A percentile compares a stretch with the other conserved stretches of the same genome.
These are phyloP conservation scores for Drosophila longiperda DNA, from an alignment of 2,888 invertebrate species.

Conservation along the genomic window DNA sequence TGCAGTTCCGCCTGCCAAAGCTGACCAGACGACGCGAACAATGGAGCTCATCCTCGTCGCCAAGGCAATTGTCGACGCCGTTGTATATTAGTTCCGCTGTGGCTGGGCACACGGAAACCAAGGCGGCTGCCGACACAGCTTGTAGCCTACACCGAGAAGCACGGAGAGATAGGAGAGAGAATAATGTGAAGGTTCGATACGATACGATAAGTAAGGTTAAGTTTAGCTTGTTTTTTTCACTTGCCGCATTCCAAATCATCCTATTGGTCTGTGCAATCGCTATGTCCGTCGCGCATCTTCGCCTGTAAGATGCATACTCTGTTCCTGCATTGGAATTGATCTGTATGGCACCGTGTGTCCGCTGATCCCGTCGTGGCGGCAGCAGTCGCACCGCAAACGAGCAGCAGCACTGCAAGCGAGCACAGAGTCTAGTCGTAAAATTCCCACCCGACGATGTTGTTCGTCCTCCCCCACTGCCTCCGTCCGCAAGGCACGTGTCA, in stretches of 20 bases:
- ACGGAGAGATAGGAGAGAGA: background rate
- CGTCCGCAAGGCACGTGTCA: slow-evolving; percentile 26
- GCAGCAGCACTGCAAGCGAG: slow-evolving; percentile 54
- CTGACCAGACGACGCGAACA: slow-evolving; percentile 63
- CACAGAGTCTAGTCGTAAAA: slow-evolving; percentile 36
- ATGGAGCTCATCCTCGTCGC: slow-evolving; percentile 88
- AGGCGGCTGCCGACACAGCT: slow-evolving; percentile 81
- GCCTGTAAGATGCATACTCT: slow-evolving; percentile 82
- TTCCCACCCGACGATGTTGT: slow-evolving; percentile 1
- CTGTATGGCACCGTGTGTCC: slow-evolving; percentile 79
- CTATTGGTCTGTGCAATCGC: slow-evolving; percentile 82
- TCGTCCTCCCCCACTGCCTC: slow-evolving; percentile 17
- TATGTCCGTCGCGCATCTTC: slow-evolving; percentile 83
- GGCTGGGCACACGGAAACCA: slow-evolving; percentile 83
- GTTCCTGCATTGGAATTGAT: slow-evolving; percentile 86
- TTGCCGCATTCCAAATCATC: slow-evolving; percentile 84
- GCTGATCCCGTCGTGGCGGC: slow-evolving; percentile 57
- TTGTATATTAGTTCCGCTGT: slow-evolving; percentile 90
- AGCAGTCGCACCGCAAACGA: slow-evolving; percentile 67
- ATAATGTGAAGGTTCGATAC: slow-evolving; percentile 19
- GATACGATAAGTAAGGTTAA: slow-evolving; percentile 11
- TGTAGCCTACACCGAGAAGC: slow-evolving; percentile 65
- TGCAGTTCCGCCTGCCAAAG: slow-evolving; percentile 71
- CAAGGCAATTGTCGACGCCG: slow-evolving; percentile 88
- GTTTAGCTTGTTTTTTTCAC: slow-evolving; percentile 6